Conservation (phyloP, 2,113 vertebrate genomes). For the Ciconia boyciana region DNA sequence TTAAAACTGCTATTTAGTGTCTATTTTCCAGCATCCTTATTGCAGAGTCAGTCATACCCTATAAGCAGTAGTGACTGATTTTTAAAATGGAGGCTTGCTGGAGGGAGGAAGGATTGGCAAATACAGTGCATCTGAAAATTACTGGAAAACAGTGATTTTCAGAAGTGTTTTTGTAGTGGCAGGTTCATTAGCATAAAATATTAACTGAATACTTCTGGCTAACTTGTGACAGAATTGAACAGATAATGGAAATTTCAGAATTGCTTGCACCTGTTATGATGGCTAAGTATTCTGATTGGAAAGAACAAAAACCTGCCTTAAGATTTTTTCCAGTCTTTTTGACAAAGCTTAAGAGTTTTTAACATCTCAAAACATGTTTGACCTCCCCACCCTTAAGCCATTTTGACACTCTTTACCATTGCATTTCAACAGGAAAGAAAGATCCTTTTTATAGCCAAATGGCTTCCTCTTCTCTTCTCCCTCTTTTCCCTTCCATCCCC, state of each 20-base stretch:
- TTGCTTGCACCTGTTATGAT: background rate
- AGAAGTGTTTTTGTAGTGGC: background rate
- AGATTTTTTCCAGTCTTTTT: background rate
- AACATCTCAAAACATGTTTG: constrained; percentile 62
- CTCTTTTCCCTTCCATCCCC: constrained; percentile 50
- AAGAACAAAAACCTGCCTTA: constrained; percentile 12
- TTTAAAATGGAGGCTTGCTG: background rate
- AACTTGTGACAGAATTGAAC: background rate
- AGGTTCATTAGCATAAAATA: background rate
- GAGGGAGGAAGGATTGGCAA: background rate
- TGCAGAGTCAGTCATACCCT: background rate
- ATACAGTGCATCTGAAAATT: background rate
- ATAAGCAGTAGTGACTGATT: background rate
- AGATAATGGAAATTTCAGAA: background rate
- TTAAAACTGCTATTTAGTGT: background rate
- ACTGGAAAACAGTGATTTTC: background rate
- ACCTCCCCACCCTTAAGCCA: constrained; percentile 62
- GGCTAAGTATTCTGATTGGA: background rate
- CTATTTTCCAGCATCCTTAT: background rate
- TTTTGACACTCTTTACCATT: constrained; percentile 62
- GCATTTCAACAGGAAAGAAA: constrained; percentile 70
- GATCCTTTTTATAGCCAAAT: constrained; percentile 70
- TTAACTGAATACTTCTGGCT: background rate
- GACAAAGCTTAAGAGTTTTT: constrained; percentile 42
- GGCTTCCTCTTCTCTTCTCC: constrained; percentile 60